phyloP scores from a whole-genome alignment of 2,797 vertebrate species.

The Liparis tanakae region DNA sequence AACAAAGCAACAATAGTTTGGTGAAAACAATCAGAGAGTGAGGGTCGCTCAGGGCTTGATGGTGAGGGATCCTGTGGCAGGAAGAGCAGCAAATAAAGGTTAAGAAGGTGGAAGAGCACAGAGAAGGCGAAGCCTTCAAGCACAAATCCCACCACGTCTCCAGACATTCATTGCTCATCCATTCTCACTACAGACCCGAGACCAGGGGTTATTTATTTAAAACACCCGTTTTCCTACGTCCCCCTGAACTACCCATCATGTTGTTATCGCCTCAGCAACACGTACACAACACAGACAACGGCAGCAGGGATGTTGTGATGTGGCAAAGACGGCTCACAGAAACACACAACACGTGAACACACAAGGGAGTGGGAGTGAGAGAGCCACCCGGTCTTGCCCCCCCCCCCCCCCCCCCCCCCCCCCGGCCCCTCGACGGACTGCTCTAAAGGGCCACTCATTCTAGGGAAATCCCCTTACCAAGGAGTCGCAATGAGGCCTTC shows the following conservation, averaged over 20 bases:
- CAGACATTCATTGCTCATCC: constrained; percentile 7
- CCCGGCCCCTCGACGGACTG: constrained; percentile 24
- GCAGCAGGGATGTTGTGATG: constrained; percentile 16
- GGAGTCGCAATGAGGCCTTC: constrained; percentile 48
- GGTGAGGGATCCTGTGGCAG: constrained; percentile 48
- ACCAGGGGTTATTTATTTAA: background rate
- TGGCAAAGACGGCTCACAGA: constrained; percentile 8
- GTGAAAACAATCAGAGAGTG: constrained; percentile 24
- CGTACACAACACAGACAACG: constrained; percentile 13
- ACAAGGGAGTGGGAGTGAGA: constrained; percentile 9
- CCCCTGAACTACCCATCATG: background rate
- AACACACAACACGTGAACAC: constrained; percentile 5
- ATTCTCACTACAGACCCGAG: constrained; percentile 18
- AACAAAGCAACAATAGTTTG: constrained; percentile 2
- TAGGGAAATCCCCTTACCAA: constrained; percentile 64
- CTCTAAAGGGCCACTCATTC: background rate
- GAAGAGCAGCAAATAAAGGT: constrained; percentile 46
- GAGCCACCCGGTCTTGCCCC: background rate
- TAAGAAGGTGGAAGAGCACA: constrained; percentile 20
- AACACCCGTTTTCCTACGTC: background rate
- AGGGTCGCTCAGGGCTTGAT: constrained; percentile 14
- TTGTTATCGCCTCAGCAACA: background rate
- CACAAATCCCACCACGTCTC: constrained; percentile 26
- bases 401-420: constrained; percentile 23
- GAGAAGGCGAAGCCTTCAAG: constrained; percentile 35